Base-by-base conservation (phyloP, 2,888 invertebrate genomes). In the Theodoxus fluviatilis region DNA sequence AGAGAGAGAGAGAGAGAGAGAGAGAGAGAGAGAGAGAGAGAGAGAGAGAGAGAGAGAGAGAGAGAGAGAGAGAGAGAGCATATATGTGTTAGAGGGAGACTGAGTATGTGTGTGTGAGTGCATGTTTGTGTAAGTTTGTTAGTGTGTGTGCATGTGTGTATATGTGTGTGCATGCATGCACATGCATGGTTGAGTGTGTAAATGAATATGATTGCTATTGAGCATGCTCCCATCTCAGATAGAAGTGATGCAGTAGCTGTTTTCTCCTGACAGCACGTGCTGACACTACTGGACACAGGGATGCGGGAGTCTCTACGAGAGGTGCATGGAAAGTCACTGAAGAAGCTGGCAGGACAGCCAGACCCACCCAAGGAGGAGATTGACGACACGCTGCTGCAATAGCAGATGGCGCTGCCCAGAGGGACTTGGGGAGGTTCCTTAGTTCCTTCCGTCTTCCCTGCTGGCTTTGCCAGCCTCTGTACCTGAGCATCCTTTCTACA, bases 221-320 rank as follows among this genome's bases (percentile, higher is more conserved):
- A 12, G 43, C n/a, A n/a, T n/a, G n/a, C n/a, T n/a, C n/a, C n/a
- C n/a, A n/a, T n/a, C n/a, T n/a, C n/a, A n/a, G n/a, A n/a, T n/a
- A n/a, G n/a, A n/a, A n/a, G n/a, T n/a, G n/a, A n/a, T n/a, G n/a
- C n/a, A n/a, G n/a, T n/a, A n/a, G n/a, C 25, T 52, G 28, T 68
- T 38, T 57, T 37, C 22, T 33, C 28, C 28, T 73, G 79, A n/a
- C 89, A 94, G 93, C 90, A 90, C 85, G 94, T 93, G 86, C 89
- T 93, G 85, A 88, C 90, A 71, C 88, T 93, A 63, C 89, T 97
- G 84, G 97, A 97, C 79, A 90, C 91, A 65, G 96, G 96, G 68
- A 96, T 95, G 76, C 91, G 92, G 79, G 96, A 96, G 86, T 93
- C 96, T 2, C 89, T 98, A 75, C 91, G 90, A 73, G 97, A 97